Base-by-base conservation (phyloP, 2,888 invertebrate genomes). In the Oxycera nigricornis region DNA sequence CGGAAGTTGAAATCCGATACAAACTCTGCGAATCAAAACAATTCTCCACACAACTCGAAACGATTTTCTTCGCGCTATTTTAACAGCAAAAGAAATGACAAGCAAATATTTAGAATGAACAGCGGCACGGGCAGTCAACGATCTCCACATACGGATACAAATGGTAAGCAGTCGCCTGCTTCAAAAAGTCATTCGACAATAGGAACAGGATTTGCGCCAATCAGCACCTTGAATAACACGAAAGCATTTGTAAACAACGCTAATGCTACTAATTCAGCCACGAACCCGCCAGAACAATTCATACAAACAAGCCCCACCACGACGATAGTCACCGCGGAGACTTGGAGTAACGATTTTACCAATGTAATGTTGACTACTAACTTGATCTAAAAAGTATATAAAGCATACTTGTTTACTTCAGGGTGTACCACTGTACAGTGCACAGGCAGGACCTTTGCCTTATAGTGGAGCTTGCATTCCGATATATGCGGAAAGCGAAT, bases 51-150 rank as follows among this genome's bases (percentile, higher is more conserved):
- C n/a, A 73, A 30, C 55, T 17, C 70, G 79, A 52, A 55, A n/a
- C 79, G 81, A 28, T 81, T 80, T 75, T 73, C 77, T 6, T 78
- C 81, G n/a, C 81, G 81, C 17, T 80, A 80, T 76, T 81, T 81
- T 55, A 79, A 79, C 72, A 78, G 76, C 57, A 81, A 79, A 74
- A 80, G 80, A 24, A 79, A 79, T 20, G 70, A 70, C 9, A 70
- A 70, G 26, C 14, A 28, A 14, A 70, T 14, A 4, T 35, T 31
- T 52, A n/a, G 70, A 65, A 75, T 76, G 17, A 78, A 78, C 70
- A 77, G 76, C 17, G 78, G 77, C 1, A 74, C 74, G 1, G 76
- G 73, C 30, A 31, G 26, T 30, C 35, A 24, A 1, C 46, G 39
- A 2, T 3, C n/a, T 17, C 7, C 35, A n/a, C 14, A 72, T 26